phyloP scores from a whole-genome alignment of 1,140 invertebrate genomes.

The Oncopeltus fasciatus region DNA sequence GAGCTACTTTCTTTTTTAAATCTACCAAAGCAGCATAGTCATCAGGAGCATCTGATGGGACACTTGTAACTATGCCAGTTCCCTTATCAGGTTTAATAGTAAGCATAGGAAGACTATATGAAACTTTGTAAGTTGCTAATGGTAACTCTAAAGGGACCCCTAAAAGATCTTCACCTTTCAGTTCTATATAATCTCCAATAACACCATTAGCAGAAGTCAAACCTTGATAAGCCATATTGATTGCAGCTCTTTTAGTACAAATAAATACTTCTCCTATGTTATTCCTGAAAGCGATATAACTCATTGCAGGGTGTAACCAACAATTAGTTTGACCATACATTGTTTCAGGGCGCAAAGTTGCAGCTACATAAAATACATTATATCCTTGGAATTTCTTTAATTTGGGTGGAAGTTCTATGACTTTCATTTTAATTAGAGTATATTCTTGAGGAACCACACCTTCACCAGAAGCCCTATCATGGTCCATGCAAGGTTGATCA shows the following conservation, averaged over 20 bases:
- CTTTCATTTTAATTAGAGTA: slow-evolving; percentile 88
- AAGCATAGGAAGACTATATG: slow-evolving; percentile 94
- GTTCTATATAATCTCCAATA: slow-evolving; percentile 49
- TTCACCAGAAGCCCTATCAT: slow-evolving; percentile 89
- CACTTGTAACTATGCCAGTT: slow-evolving; percentile 94
- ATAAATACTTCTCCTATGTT: slow-evolving; percentile 69
- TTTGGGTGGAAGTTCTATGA: slow-evolving; percentile 58
- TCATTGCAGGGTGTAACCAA: slow-evolving; percentile 91
- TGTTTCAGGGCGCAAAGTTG: slow-evolving; percentile 94
- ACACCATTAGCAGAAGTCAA: slow-evolving; percentile 71
- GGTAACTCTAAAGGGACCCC: slow-evolving; percentile 72
- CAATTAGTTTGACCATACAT: slow-evolving; percentile 99
- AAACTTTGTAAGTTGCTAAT: slow-evolving; percentile 59
- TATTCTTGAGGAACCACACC: slow-evolving; percentile 97
- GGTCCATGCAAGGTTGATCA: slow-evolving; percentile 99
- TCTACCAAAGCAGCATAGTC: slow-evolving; percentile 92
- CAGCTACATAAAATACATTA: slow-evolving; percentile 77
- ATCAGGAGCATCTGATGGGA: slow-evolving; percentile 97
- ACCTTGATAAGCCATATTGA: slow-evolving; percentile 93
- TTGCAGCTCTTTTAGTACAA: slow-evolving; percentile 70
- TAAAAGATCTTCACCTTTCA: slow-evolving; percentile 64
- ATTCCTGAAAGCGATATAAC: slow-evolving; percentile 73
- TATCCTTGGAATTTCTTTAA: slow-evolving; percentile 38
- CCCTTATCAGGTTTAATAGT: slow-evolving; percentile 97
- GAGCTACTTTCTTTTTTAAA: slow-evolving; percentile 84